Evolutionary conservation across 2,888 invertebrate species (phyloP).

Genomic region (Caenorhabditis sp.): DNA sequence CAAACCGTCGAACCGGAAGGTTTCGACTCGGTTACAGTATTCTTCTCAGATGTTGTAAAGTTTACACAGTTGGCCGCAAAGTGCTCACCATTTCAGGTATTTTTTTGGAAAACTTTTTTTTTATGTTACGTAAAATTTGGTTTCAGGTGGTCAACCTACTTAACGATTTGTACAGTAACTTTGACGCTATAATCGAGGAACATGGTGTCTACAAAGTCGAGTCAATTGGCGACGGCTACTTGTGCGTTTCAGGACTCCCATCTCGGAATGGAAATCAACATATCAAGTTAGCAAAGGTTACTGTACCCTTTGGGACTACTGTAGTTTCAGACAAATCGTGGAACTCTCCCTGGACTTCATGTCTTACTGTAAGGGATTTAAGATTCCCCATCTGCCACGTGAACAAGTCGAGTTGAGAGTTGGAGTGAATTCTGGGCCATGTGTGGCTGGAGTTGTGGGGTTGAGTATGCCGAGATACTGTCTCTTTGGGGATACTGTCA

Average conservation of each 20-base stretch:
- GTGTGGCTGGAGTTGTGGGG: slow-evolving; percentile 78
- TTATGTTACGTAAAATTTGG: background rate
- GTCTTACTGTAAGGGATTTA: slow-evolving; percentile 67
- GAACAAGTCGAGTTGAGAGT: slow-evolving; percentile 78
- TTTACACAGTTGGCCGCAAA: slow-evolving; percentile 79
- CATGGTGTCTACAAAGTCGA: slow-evolving; percentile 81
- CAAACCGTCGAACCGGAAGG: slow-evolving; percentile 80
- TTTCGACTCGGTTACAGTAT: slow-evolving; percentile 79
- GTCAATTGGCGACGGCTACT: slow-evolving; percentile 81
- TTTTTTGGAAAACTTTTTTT: no score
- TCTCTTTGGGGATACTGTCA: slow-evolving; percentile 81
- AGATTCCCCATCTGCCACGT: slow-evolving; percentile 76
- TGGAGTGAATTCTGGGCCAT: slow-evolving; percentile 76
- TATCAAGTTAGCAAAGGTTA: slow-evolving; percentile 58
- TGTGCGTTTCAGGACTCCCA: slow-evolving; percentile 81
- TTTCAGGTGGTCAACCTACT: slow-evolving; percentile 76
- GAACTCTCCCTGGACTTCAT: slow-evolving; percentile 78
- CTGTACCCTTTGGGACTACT: background rate
- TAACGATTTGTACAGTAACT: slow-evolving; percentile 78
- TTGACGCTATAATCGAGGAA: slow-evolving; percentile 79
- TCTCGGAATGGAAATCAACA: slow-evolving; percentile 75
- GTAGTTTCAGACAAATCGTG: slow-evolving; percentile 71
- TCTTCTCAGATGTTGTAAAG: slow-evolving; percentile 81
- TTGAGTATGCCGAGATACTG: slow-evolving; percentile 80
- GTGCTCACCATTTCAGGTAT: slow-evolving; percentile 80